Evolutionary conservation across 2,113 vertebrate genomes (phyloP).

Genomic region (Tonatia bakeri): DNA sequence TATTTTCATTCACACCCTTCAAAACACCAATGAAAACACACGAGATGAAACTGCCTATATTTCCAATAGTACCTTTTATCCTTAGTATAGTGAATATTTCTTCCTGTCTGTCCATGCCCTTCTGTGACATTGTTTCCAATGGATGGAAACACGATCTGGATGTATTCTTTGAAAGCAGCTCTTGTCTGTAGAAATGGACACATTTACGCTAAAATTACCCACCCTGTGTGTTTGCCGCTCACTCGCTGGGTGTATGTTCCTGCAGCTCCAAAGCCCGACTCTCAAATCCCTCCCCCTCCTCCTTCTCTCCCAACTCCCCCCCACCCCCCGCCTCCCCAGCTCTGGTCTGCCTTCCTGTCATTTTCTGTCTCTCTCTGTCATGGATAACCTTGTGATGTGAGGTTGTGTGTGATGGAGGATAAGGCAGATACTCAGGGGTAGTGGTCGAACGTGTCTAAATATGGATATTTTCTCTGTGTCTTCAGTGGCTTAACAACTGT

Average conservation of each 20-base stretch:
- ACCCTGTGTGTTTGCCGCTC: too few species aligned
- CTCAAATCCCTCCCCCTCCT: background rate
- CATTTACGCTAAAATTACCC: background rate
- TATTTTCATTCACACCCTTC: background rate
- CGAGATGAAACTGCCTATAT: constrained; percentile 1
- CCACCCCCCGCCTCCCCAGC: background rate
- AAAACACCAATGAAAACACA: background rate
- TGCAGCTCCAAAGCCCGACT: background rate
- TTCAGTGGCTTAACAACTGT: background rate
- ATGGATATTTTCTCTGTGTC: background rate
- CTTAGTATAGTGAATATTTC: background rate
- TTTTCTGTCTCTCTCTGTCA: background rate
- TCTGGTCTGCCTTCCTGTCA: background rate
- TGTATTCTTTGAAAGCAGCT: background rate
- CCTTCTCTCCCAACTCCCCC: background rate
- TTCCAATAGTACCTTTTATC: background rate
- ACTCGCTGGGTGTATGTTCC: background rate
- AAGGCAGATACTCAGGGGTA: background rate
- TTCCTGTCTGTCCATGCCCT: background rate
- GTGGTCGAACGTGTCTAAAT: background rate
- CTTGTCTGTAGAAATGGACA: background rate
- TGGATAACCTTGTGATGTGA: accelerated
- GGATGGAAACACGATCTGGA: background rate
- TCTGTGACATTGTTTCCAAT: background rate
- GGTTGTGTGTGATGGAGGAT: background rate